These are phyloP conservation scores for Galbula dea DNA, from an alignment of 2,113 vertebrate genomes.

Conservation along the genomic window DNA sequence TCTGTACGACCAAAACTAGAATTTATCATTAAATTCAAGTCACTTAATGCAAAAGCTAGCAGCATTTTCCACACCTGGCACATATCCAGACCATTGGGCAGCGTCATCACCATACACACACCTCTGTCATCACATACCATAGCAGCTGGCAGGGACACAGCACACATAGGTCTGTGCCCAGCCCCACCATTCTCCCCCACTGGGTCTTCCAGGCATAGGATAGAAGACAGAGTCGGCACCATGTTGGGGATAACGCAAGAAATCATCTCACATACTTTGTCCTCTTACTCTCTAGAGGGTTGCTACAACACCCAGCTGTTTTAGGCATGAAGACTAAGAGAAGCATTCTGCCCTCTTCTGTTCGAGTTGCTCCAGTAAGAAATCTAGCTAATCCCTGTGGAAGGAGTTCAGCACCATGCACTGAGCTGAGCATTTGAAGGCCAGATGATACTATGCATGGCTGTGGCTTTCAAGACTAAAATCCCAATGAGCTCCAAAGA, in stretches of 20 bases:
- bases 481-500: background rate
- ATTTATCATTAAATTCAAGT: background rate
- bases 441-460: background rate
- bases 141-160: background rate
- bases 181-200: background rate
- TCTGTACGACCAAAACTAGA: background rate
- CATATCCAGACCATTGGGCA: background rate
- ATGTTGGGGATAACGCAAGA: background rate
- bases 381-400: background rate
- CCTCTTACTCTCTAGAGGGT: background rate
- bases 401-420: background rate
- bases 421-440: background rate
- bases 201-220: background rate
- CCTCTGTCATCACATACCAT: fast-evolving
- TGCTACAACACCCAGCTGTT: background rate
- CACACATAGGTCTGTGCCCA: background rate
- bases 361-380: background rate
- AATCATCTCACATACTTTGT: fast-evolving
- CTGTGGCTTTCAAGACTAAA: background rate
- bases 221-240: fast-evolving
- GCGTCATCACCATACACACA: fast-evolving
- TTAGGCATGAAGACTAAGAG: background rate
- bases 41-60: background rate
- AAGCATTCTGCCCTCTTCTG: background rate
- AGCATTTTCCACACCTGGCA: background rate